Percentiles rank a stretch among this genome's conserved stretches.
phyloP scores from a whole-genome alignment of 2,797 vertebrate species.

The Cuniculus paca region DNA sequence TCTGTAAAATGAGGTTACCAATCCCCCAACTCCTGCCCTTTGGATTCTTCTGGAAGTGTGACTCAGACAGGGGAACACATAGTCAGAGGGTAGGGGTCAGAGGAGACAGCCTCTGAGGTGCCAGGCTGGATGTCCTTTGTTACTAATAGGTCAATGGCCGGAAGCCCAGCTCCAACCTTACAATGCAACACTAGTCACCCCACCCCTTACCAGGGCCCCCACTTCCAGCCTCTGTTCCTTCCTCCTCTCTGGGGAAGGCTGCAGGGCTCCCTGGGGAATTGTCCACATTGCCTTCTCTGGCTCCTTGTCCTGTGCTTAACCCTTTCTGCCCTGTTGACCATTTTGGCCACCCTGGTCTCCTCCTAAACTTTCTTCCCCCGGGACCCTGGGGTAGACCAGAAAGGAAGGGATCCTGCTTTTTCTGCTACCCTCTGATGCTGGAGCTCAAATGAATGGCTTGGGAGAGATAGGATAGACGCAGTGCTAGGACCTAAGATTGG shows the following conservation, averaged over 20 bases:
- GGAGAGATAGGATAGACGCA: neutral
- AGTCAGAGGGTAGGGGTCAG: slow-evolving; percentile 26
- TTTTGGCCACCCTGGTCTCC: neutral
- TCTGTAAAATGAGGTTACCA: neutral
- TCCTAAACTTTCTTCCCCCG: slow-evolving; percentile 30
- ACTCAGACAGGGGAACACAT: slow-evolving; percentile 47
- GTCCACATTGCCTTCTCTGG: slow-evolving; percentile 20
- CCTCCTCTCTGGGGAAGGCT: slow-evolving; percentile 69
- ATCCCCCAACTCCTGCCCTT: neutral
- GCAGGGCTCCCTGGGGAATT: slow-evolving; percentile 60
- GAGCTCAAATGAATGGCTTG: neutral
- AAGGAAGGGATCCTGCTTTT: slow-evolving; percentile 44
- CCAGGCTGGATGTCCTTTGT: slow-evolving; percentile 61
- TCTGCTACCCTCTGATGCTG: neutral
- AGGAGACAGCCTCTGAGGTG: slow-evolving; percentile 14
- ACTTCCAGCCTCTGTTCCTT: slow-evolving; percentile 79
- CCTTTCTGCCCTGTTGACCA: neutral
- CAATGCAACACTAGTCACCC: slow-evolving; percentile 70
- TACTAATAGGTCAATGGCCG: slow-evolving; percentile 72
- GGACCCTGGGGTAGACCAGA: neutral
- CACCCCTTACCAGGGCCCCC: slow-evolving; percentile 71
- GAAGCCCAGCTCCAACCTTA: slow-evolving; percentile 68
- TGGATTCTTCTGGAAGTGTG: slow-evolving; percentile 67
- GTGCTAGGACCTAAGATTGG: neutral
- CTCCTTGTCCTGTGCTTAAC: slow-evolving; percentile 37